Evolutionary conservation across 1,140 invertebrate species (phyloP).

Genomic region (Bactericera cockerelli): DNA sequence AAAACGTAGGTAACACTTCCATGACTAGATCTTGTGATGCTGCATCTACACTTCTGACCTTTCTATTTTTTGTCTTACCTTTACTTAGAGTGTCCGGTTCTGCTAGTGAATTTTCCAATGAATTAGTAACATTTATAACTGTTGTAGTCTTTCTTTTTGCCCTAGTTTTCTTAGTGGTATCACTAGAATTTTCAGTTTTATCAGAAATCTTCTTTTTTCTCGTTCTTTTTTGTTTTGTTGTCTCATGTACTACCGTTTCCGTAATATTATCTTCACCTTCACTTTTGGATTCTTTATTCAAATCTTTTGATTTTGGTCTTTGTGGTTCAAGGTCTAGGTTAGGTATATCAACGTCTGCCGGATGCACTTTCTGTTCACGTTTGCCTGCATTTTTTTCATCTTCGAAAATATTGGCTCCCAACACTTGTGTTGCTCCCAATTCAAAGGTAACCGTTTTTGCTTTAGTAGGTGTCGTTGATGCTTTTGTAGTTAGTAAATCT

Average conservation of each 20-base stretch:
- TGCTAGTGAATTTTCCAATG: no score
- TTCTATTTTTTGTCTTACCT: background rate
- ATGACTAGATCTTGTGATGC: background rate
- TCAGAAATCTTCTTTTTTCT: background rate
- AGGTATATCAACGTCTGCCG: background rate
- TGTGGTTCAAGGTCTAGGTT: background rate
- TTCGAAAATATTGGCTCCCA: background rate
- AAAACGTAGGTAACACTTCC: background rate
- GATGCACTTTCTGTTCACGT: background rate
- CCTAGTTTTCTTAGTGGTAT: constrained; percentile 2
- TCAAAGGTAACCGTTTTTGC: background rate
- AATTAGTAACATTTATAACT: background rate
- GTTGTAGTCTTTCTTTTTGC: background rate
- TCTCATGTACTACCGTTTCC: background rate
- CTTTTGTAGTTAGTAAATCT: background rate
- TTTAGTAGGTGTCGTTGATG: background rate
- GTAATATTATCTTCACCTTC: no score
- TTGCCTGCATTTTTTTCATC: background rate
- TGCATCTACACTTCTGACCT: background rate
- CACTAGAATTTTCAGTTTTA: constrained; percentile 1
- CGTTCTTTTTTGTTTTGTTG: background rate
- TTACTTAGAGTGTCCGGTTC: background rate
- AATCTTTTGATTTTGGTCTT: no score
- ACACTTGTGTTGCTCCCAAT: background rate
- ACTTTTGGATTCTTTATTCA: no score